phyloP scores from a whole-genome alignment of 2,113 vertebrate species.

The Crocuta crocuta region DNA sequence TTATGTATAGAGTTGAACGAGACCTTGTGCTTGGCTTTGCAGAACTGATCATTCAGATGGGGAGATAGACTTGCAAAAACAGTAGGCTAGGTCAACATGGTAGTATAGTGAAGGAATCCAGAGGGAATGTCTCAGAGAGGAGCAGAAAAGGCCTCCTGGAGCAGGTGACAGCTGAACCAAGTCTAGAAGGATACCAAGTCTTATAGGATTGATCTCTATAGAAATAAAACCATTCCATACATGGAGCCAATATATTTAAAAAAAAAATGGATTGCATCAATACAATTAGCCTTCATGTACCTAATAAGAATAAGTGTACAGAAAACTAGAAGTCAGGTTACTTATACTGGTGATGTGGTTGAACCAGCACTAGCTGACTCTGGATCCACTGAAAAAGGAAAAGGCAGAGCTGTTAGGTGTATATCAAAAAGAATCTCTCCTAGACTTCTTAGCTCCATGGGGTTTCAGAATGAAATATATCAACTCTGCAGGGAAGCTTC shows the following conservation, averaged over 20 bases:
- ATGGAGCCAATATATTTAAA: not conserved
- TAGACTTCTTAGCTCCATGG: constrained; percentile 45
- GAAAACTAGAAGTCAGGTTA: not conserved
- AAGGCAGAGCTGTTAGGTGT: not conserved
- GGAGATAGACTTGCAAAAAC: not conserved
- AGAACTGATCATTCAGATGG: not conserved
- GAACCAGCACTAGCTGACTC: not conserved
- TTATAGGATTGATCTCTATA: not conserved
- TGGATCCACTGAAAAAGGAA: not conserved
- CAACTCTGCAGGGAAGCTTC: constrained; percentile 43
- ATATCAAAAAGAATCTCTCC: not conserved
- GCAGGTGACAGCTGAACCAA: not conserved
- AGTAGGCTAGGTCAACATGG: not conserved
- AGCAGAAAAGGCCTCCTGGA: not conserved
- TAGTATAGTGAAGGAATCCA: too few relatives aligned
- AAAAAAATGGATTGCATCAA: not conserved
- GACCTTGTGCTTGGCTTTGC: not conserved
- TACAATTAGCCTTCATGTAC: not conserved
- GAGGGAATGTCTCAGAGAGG: not conserved
- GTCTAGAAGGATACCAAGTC: not conserved
- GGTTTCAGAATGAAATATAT: constrained; percentile 65
- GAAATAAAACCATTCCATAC: not conserved
- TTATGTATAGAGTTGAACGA: not conserved
- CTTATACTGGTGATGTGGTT: too few relatives aligned
- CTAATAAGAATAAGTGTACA: not conserved